Evolutionary conservation across 1,140 invertebrate genomes (phyloP).

Genomic region (Marisa cornuarietis): DNA sequence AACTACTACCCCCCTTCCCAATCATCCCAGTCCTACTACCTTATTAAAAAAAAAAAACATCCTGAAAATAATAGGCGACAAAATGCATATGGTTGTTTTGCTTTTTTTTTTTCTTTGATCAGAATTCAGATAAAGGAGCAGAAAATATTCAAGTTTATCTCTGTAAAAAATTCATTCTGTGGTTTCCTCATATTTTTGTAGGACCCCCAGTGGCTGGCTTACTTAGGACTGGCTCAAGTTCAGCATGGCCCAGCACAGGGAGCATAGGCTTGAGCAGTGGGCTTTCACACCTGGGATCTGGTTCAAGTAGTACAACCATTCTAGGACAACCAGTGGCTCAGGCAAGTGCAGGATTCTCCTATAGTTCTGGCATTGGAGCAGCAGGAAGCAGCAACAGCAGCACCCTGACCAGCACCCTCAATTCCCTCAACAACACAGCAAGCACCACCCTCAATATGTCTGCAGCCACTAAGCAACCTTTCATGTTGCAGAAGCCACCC

Average conservation of each 20-base stretch:
- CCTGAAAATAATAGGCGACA: no score
- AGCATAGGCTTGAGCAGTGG: background rate
- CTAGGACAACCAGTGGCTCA: conserved; percentile 1
- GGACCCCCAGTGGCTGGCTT: conserved; percentile 4
- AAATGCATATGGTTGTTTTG: no score
- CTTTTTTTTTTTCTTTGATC: no score
- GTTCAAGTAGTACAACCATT: background rate
- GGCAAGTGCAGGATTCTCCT: background rate
- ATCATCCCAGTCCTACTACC: no score
- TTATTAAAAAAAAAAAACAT: no score
- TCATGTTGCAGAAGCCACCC: conserved; percentile 79
- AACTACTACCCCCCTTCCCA: no score
- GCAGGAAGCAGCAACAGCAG: conserved; percentile 8
- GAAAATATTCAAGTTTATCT: no score
- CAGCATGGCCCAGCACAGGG: background rate
- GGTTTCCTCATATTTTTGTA: background rate
- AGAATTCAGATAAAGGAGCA: no score
- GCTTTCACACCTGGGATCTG: background rate
- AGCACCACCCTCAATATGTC: conserved; percentile 20
- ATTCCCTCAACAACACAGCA: conserved; percentile 18
- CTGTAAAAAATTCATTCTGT: no score
- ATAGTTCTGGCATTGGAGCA: background rate
- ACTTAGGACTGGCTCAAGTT: conserved; percentile 13
- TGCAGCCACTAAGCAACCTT: conserved; percentile 58
- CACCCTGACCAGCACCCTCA: conserved; percentile 18